Evolutionary conservation across 2,888 invertebrate species (phyloP), one percentile per base, ranked within the genome.

Genomic region (Spilosoma lubricipeda): DNA sequence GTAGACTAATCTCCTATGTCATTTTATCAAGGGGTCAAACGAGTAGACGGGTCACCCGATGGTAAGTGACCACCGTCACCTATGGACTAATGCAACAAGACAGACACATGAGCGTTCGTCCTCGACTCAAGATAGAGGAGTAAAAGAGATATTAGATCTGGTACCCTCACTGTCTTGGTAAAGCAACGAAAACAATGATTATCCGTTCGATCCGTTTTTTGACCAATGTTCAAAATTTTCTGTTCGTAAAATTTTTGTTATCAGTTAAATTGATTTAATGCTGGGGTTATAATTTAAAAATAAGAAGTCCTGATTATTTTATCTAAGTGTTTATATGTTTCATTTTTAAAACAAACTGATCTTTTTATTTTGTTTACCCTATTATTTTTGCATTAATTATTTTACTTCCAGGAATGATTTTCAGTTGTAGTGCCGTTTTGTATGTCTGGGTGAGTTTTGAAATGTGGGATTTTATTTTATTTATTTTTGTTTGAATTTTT

Each of bases 361-460:
- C 2, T 52, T 67, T 13, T n/a, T 39, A 13, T n/a, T 39, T 42
- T 4, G 42, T 67, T 39, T 5, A 15, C 4, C 20, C 20, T n/a
- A 18, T 64, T 42, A 81, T 63, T 70, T 56, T 42, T 45, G 33
- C 9, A 65, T 52, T 71, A 36, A 27, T 48, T 30, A 33, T 65
- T 42, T 67, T 33, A 80, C 64, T 74, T 45, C 2, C 18, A 15
- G 74, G 77, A 73, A 33, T 75, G 18, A 67, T 74, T 73, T 66
- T 33, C 39, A 68, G 45, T 66, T 33, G 23, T 69, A 36, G 3
- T 65, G 15, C 59, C 3, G 59, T 76, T 80, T 73, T 45, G 45
- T 74, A 27, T 66, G 3, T 11, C 59, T 42, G 15, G 98, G 71
- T 71, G 98, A 83, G 83, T 80, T 79, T 76, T 73, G n/a, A 27